Percentiles rank a stretch among this genome's conserved stretches.
These are phyloP conservation scores for Perizoma affinitatum DNA, from an alignment of 2,888 invertebrate genomes.

Conservation along the genomic window DNA sequence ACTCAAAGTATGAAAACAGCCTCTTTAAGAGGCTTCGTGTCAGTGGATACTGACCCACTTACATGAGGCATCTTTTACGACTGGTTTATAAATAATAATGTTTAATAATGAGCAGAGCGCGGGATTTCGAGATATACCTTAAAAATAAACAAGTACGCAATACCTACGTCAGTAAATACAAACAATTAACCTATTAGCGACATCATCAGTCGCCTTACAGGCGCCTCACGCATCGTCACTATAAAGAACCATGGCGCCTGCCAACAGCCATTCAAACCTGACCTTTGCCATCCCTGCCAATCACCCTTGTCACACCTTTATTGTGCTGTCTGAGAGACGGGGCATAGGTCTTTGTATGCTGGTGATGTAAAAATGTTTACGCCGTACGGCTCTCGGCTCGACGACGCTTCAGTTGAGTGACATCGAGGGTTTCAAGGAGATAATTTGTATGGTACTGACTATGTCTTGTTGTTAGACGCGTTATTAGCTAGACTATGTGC, in stretches of 20 bases:
- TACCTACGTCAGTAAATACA: slow-evolving; percentile 32
- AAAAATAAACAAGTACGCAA: slow-evolving; percentile 16
- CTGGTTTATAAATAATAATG: no score
- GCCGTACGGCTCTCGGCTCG: slow-evolving; percentile 43
- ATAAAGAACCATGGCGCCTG: slow-evolving; percentile 58
- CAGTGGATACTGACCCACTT: no score
- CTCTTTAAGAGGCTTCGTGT: no score
- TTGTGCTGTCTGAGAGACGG: slow-evolving; percentile 10
- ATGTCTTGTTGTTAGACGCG: slow-evolving; percentile 19
- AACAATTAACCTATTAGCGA: slow-evolving; percentile 44
- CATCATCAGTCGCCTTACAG: slow-evolving; percentile 49
- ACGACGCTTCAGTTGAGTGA: slow-evolving; percentile 45
- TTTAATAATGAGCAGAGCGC: no score
- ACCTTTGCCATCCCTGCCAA: slow-evolving; percentile 14
- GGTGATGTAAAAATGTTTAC: slow-evolving; percentile 48
- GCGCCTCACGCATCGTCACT: slow-evolving; percentile 62
- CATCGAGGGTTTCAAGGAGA: slow-evolving; percentile 34
- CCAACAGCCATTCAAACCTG: slow-evolving; percentile 15
- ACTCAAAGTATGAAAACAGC: no score
- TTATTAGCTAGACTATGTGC: not conserved
- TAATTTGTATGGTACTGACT: slow-evolving; percentile 32
- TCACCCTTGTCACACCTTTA: slow-evolving; percentile 26
- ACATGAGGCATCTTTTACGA: no score
- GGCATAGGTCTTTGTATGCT: slow-evolving; percentile 27
- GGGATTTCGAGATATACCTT: not conserved